Conservation (phyloP, 23 tunicate species). For the Botrylloides violaceus region DNA sequence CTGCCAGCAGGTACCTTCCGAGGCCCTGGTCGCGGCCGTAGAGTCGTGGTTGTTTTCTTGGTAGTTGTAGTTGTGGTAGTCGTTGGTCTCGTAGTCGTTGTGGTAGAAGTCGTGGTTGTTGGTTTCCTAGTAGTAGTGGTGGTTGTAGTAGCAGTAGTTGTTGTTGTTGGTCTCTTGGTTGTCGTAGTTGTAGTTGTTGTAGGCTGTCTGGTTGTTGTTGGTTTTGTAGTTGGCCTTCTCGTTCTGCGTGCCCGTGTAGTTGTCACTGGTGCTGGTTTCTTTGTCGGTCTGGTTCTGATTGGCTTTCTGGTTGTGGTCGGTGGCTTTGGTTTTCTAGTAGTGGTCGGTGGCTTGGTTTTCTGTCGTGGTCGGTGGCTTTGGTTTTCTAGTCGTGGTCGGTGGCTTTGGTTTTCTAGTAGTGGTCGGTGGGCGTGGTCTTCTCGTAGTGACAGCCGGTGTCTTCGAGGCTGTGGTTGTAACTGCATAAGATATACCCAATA, state of each 20-base stretch:
- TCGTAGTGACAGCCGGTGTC: too few species aligned
- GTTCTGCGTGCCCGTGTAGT: constrained; percentile 24
- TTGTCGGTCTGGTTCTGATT: background rate
- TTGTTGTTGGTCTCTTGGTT: constrained; percentile 31
- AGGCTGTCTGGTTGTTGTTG: constrained; percentile 23
- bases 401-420: too few species aligned
- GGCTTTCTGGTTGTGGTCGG: background rate
- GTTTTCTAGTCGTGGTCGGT: too few species aligned
- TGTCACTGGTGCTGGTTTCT: constrained; percentile 27
- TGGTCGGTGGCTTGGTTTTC: too few species aligned
- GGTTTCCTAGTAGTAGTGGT: constrained; percentile 30
- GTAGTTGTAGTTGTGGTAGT: constrained; percentile 13
- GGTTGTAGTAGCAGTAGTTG: constrained; percentile 40
- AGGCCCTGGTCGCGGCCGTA: too few species aligned
- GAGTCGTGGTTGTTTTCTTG: constrained; percentile 32
- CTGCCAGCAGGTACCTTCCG: constrained; percentile 25
- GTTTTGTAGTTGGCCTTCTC: constrained; percentile 6
- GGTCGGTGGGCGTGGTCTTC: too few species aligned
- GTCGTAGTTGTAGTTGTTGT: constrained; percentile 40
- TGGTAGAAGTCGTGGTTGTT: constrained; percentile 29
- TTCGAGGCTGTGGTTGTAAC: too few species aligned
- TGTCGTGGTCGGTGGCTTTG: too few species aligned
- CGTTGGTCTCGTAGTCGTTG: constrained; percentile 20
- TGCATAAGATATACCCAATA: too few species aligned
- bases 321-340: too few species aligned